Conservation (phyloP, 2,113 vertebrate genomes). For the Zosterops japonicus region DNA sequence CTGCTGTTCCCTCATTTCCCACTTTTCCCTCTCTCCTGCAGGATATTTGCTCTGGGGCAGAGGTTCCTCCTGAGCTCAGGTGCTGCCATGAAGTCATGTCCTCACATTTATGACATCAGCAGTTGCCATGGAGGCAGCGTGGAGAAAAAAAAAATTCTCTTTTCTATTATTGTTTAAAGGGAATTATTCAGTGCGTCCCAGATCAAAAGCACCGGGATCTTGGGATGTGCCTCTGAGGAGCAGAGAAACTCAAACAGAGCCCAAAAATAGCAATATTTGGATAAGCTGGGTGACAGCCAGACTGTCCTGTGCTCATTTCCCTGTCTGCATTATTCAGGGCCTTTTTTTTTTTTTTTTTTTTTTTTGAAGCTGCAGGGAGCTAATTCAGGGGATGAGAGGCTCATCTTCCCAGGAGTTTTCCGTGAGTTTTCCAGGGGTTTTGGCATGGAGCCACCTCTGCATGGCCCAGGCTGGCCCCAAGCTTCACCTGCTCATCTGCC, state of each 20-base stretch:
- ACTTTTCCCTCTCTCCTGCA: neutral
- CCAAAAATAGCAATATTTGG: constrained; percentile 65
- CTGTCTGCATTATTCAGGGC: neutral
- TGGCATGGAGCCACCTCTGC: neutral
- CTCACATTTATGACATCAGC: neutral
- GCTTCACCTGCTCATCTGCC: neutral
- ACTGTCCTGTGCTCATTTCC: constrained; percentile 25
- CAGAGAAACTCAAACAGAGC: constrained; percentile 45
- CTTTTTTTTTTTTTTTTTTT: constrained; percentile 39
- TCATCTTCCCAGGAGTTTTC: constrained; percentile 1
- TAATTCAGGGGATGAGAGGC: neutral
- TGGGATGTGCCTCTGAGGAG: constrained; percentile 5
- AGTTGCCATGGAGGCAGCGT: accelerated
- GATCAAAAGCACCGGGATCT: constrained; percentile 34
- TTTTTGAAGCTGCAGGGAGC: constrained; percentile 10
- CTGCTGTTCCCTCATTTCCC: neutral
- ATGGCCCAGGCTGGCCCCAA: accelerated
- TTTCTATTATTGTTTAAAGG: constrained; percentile 19
- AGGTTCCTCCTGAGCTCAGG: neutral
- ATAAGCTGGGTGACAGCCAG: constrained; percentile 48
- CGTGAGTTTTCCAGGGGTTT: neutral
- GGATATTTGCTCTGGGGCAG: neutral
- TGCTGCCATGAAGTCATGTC: neutral
- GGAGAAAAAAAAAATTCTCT: neutral
- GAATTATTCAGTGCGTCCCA: constrained; percentile 40